Evolutionary conservation across 2,797 vertebrate genomes (phyloP), one percentile per base, ranked within the genome.

Genomic region (Sternarchorhynchus goeldii): DNA sequence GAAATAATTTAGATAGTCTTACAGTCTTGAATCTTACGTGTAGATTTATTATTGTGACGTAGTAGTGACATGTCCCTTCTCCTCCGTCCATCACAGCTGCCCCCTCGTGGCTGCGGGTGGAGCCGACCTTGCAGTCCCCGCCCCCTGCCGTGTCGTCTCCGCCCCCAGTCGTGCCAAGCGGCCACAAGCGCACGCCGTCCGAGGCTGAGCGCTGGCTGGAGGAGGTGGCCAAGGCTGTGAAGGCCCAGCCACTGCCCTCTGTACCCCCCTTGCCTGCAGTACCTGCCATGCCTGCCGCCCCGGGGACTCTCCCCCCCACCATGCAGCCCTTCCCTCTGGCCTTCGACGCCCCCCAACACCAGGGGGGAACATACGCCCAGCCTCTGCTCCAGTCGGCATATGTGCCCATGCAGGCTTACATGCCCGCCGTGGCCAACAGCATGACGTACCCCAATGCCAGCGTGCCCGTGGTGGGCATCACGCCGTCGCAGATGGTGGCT

Each of bases 401-500:
- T 16, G 85, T 86, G 81, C 93, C 92, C 83, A 91, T 94, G 91
- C 95, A 92, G 86, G 83, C 89, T 65, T 95, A 94, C 89, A 92
- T 92, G 87, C 94, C 91, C 74, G 89, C 81, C 82, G 89, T 90
- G 85, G 88, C 93, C 84, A 90, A 86, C 91, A 92, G 92, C 74
- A 92, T 95, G 91, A 92, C 94, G 0, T 96, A 94, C 78, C 92
- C 93, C 84, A 87, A 76, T 60, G 85, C 93, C 84, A 95, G 90
- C 0, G 93, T 96, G 58, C 95, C 96, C 0, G 93, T 96, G 82
- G 95, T 96, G 60, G 96, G 96, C 82, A 96, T 97, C 87, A 97
- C 96, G 0, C 96, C 96, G 2, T 97, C 96, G 0, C 96, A 97
- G 89, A 97, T 97, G 95, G 96, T 97, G 83, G 95, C 96, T 81